Conservation (phyloP, 1,140 invertebrate genomes). For the Bombyx mori region DNA sequence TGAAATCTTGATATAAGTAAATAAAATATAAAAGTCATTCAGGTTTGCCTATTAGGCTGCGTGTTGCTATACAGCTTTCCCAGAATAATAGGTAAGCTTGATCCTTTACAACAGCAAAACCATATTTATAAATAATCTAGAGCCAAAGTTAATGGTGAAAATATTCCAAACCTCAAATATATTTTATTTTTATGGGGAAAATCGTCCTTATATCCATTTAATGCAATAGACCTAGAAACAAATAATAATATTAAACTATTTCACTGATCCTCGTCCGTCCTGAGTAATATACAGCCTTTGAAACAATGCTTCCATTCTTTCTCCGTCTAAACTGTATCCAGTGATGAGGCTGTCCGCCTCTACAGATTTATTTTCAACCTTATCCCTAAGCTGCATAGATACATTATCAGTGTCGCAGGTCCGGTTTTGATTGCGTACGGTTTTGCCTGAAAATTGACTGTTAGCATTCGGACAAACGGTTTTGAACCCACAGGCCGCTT, state of each 20-base stretch:
- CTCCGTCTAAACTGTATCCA: constrained; percentile 42
- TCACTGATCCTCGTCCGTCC: constrained; percentile 20
- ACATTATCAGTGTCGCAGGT: constrained; percentile 27
- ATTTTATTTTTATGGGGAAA: no score
- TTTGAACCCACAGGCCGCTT: constrained; percentile 35
- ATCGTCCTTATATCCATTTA: no score
- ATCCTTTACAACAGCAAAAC: no score
- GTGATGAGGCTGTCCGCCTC: constrained; percentile 29
- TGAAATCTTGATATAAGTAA: no score
- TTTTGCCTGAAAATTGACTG: constrained; percentile 24
- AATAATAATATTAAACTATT: not conserved
- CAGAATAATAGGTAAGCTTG: no score
- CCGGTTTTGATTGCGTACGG: constrained; percentile 26
- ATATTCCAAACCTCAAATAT: no score
- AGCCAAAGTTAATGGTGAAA: no score
- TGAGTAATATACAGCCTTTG: constrained; percentile 52
- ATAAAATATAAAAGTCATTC: no score
- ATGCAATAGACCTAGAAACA: no score
- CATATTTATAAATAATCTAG: no score
- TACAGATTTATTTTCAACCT: constrained; percentile 32
- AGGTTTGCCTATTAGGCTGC: no score
- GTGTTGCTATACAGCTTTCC: no score
- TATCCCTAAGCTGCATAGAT: constrained; percentile 26
- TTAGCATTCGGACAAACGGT: constrained; percentile 20
- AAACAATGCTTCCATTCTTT: constrained; percentile 46